These are phyloP conservation scores for Ladona fulva DNA, from an alignment of 1,140 invertebrate species.

Conservation along the genomic window DNA sequence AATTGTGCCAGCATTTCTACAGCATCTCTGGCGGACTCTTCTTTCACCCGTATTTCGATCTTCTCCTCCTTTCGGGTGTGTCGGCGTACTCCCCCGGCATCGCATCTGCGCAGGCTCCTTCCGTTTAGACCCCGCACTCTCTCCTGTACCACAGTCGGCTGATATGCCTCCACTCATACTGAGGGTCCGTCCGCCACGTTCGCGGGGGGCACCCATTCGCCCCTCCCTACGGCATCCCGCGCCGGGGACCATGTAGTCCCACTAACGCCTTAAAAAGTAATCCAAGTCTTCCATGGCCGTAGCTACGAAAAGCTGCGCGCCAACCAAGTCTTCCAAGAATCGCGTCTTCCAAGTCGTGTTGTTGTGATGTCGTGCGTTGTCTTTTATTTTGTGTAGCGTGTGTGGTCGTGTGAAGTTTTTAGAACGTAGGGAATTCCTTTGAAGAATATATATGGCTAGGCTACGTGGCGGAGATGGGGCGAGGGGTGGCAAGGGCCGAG, in stretches of 20 bases:
- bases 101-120: background rate
- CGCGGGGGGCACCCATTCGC: background rate
- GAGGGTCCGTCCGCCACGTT: background rate
- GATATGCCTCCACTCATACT: background rate
- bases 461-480: background rate
- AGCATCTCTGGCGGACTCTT: no score
- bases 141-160: background rate
- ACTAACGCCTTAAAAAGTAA: background rate
- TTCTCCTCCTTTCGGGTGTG: no score
- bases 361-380: no score
- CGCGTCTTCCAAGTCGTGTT: slow-evolving; percentile 13
- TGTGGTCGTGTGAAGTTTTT: no score
- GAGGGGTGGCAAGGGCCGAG: background rate
- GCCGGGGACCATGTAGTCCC: background rate
- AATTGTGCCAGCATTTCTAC: no score
- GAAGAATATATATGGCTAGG: background rate
- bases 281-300: background rate
- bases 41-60: no score
- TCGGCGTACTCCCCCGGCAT: background rate
- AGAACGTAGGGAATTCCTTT: no score
- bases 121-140: no score
- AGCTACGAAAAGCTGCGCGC: background rate
- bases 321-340: slow-evolving; percentile 12
- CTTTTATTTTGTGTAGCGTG: no score
- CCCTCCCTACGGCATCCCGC: background rate